Conservation (phyloP, 2,888 invertebrate species). For the Ashinkailepas kermadecensis region DNA sequence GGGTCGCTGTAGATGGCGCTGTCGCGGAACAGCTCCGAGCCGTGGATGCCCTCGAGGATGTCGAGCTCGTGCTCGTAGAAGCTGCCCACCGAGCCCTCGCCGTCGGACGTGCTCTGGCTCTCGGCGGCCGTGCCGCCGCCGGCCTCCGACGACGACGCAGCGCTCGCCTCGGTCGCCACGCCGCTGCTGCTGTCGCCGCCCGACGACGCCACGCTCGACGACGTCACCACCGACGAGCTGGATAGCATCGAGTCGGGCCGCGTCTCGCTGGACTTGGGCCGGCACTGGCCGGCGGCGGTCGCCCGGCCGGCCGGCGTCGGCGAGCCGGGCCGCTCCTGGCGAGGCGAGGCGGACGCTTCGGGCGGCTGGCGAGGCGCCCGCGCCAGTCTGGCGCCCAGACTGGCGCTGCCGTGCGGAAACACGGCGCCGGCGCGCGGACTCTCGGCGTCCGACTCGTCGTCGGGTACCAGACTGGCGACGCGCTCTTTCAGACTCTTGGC, state of each 20-base stretch:
- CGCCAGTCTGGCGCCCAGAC: constrained; percentile 78
- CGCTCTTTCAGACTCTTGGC: constrained; percentile 42
- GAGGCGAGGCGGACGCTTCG: constrained; percentile 68
- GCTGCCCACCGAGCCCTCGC: constrained; percentile 54
- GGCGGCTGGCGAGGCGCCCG: constrained; percentile 55
- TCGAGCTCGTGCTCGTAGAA: constrained; percentile 69
- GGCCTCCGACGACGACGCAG: neutral
- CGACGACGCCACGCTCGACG: constrained; percentile 26
- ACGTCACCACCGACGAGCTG: constrained; percentile 25
- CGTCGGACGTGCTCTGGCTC: constrained; percentile 37
- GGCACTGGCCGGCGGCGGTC: constrained; percentile 12
- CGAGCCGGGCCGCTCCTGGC: constrained; percentile 48
- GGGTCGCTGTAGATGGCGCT: constrained; percentile 75
- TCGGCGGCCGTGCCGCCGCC: constrained; percentile 27
- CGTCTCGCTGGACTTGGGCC: constrained; percentile 30
- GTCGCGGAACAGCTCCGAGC: constrained; percentile 64
- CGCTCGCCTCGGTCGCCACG: constrained; percentile 24
- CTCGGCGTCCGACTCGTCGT: constrained; percentile 33
- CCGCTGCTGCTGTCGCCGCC: constrained; percentile 22
- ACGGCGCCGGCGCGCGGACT: constrained; percentile 47
- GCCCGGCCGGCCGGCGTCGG: constrained; percentile 35
- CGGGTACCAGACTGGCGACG: constrained; percentile 38
- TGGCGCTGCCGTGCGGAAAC: constrained; percentile 54
- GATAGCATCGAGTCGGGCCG: constrained; percentile 33
- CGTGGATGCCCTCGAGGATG: constrained; percentile 61